Percentiles rank a stretch among this genome's conserved stretches.
Evolutionary conservation across 2,113 vertebrate species (phyloP).

Genomic region (Microcebus tavaratra): DNA sequence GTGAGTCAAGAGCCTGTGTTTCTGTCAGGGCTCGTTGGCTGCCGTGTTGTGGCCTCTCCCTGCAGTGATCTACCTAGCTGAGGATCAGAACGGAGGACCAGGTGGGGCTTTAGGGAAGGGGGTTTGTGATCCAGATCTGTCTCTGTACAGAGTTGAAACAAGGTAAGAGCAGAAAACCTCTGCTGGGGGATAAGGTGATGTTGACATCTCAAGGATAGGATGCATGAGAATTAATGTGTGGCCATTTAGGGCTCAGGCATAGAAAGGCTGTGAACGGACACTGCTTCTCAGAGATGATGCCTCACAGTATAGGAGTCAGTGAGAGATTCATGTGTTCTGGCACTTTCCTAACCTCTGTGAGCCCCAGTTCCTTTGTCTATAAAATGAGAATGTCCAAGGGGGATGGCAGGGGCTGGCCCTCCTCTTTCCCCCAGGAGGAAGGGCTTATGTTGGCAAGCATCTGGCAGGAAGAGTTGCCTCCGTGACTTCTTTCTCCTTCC

Average conservation of each 20-base stretch:
- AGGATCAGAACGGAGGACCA: not conserved
- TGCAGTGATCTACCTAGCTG: not conserved
- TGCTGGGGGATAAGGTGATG: not conserved
- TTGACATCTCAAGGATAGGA: not conserved
- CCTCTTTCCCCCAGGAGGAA: fast-evolving
- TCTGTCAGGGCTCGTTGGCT: not conserved
- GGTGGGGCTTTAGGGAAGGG: not conserved
- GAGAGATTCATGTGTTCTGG: not conserved
- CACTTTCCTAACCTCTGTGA: not conserved
- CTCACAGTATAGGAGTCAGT: not conserved
- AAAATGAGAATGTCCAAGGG: not conserved
- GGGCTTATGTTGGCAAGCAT: not conserved
- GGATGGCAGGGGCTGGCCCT: not conserved
- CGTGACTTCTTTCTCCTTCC: not conserved
- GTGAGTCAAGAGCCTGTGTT: slow-evolving; percentile 46
- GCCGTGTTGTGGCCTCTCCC: not conserved
- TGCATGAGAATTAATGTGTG: not conserved
- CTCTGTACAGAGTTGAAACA: not conserved
- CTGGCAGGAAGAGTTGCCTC: not conserved
- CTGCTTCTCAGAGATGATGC: not conserved
- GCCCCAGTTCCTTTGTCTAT: not conserved
- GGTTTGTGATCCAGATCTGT: not conserved
- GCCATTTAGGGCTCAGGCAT: not conserved
- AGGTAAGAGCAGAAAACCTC: not conserved
- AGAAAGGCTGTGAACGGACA: not conserved